Base-by-base conservation (phyloP, 2,888 invertebrate species). In the Ochropacha duplaris region DNA sequence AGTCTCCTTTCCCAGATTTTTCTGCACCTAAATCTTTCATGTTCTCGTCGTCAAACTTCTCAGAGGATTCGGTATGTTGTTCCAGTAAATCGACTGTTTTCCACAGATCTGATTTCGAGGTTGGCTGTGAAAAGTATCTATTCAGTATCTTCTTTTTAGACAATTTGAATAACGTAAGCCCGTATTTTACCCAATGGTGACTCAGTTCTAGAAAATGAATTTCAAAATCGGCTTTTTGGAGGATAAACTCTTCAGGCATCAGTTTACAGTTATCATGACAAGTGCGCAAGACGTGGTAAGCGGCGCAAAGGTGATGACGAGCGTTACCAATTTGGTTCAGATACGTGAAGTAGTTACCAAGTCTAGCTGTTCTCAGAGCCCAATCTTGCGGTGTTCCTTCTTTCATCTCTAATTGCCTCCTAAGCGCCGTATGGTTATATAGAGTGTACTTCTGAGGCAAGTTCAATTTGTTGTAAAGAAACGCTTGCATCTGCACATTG, bases 221-320 rank as follows among this genome's bases (percentile, higher is more conserved):
- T 66, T 93, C 92, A 22, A 91, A 92, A 60, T 86, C 81, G 57
- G 91, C 81, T 65, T 87, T 87, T 69, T 87, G 86, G 4, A 83
- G 58, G 0, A 91, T 78, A 59, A 91, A 90, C 62, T 92, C 89
- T 70, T 88, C 87, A 1, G 92, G 90, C 65, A 90, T 83, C 9
- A 92, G 83, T 60, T 90, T 89, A 65, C 93, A 88, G 62, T 92
- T 90, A 50, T 91, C 90, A 71, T 94, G 94, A 66, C 94, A 92
- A 8, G 93, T 92, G 57, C 92, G 85, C 49, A 95, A 76, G 9
- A 95, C 91, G 62, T 92, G 86, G 69, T 93, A 93, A 0, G 95
- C 94, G 44, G 95, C 94, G 68, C 94, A 94, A 59, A 96, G 86
- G 78, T 96, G 95, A 79, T 96, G 95, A 44, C 95, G 86, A 3